A percentile compares a stretch with the other conserved stretches of the same genome.
These are phyloP conservation scores for Mormyrops attenuatus DNA, from an alignment of 2,797 vertebrate species.

Conservation along the genomic window DNA sequence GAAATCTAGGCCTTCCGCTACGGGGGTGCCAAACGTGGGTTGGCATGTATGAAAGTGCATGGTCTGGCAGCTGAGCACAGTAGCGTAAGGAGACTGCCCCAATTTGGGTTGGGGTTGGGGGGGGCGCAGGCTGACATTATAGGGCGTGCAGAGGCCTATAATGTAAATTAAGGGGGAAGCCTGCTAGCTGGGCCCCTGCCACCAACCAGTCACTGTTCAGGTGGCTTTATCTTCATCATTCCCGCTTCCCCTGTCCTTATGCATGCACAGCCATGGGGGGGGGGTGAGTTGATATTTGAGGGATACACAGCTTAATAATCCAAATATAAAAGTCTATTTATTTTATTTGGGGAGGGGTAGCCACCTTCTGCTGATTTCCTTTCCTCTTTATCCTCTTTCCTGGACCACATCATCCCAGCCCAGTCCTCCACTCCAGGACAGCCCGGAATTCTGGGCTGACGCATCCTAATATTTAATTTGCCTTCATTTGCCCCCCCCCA, in stretches of 20 bases:
- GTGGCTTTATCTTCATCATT: not conserved
- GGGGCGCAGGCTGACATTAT: not conserved
- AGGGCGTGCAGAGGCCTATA: not conserved
- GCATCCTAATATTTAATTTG: not conserved
- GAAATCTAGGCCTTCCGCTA: not conserved
- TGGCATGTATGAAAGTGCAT: not conserved
- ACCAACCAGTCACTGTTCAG: not conserved
- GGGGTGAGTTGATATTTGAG: no score
- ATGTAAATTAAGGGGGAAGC: not conserved
- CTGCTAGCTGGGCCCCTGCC: not conserved
- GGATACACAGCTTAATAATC: no score
- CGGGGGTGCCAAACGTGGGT: not conserved
- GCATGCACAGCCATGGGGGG: not conserved
- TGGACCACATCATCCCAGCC: not conserved
- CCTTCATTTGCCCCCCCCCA: not conserved
- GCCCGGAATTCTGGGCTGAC: not conserved
- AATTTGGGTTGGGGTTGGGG: not conserved
- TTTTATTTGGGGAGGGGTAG: not conserved
- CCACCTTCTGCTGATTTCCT: not conserved
- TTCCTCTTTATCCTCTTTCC: not conserved
- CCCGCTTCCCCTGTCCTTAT: not conserved
- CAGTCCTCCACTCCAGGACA: not conserved
- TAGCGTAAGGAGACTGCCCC: not conserved
- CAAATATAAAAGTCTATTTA: not conserved
- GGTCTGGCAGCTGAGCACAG: not conserved